These are phyloP conservation scores for Dermatemys mawii DNA, from an alignment of 2,113 vertebrate species.

Conservation along the genomic window DNA sequence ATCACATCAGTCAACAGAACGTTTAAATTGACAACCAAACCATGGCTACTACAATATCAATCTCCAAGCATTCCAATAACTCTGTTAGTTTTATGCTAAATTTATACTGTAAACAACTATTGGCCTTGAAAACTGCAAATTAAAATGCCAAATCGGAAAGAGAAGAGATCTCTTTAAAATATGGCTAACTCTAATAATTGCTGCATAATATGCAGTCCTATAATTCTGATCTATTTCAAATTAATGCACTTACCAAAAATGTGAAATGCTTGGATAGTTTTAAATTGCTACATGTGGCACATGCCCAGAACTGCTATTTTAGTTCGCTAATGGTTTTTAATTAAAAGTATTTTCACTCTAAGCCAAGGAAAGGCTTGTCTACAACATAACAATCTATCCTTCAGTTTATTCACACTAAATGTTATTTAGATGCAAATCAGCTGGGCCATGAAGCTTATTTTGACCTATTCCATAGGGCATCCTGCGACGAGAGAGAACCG, in stretches of 20 bases:
- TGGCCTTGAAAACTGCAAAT: constrained; percentile 25
- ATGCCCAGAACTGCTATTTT: background rate
- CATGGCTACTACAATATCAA: background rate
- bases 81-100: constrained; percentile 16
- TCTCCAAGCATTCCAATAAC: constrained; percentile 5
- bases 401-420: background rate
- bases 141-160: constrained; percentile 32
- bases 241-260: background rate
- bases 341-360: background rate
- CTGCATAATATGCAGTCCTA: background rate
- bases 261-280: background rate
- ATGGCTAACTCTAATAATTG: background rate
- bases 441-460: background rate
- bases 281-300: background rate
- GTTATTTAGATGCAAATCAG: background rate
- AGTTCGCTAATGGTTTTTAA: background rate
- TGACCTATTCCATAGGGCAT: background rate
- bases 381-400: background rate
- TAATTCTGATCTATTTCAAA: constrained; percentile 6
- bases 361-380: background rate
- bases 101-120: background rate
- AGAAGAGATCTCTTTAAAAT: constrained; percentile 17
- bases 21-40: constrained; percentile 2
- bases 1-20: background rate
- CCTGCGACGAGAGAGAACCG: background rate